phyloP scores from a whole-genome alignment of 2,113 vertebrate genomes.

The Oenanthe oenanthe region DNA sequence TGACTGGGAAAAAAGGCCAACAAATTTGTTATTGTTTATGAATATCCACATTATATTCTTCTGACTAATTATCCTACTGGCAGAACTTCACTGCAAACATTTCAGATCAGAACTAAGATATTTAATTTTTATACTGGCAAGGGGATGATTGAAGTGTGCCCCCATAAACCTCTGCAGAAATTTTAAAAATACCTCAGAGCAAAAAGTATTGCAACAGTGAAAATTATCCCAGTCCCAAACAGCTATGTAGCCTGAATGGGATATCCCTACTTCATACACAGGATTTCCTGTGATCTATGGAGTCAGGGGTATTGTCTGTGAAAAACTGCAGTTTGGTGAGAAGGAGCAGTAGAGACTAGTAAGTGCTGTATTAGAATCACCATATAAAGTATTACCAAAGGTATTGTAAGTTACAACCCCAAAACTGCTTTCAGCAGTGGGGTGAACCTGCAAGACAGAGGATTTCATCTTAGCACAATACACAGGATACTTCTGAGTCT shows the following conservation, averaged over 20 bases:
- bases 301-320: background rate
- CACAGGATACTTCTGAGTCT: background rate
- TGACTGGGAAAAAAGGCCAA: background rate
- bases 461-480: background rate
- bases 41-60: background rate
- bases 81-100: background rate
- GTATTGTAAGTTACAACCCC: background rate
- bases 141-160: background rate
- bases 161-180: background rate
- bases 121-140: background rate
- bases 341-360: background rate
- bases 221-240: background rate
- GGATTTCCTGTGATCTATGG: background rate
- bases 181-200: background rate
- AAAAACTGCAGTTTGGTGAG: background rate
- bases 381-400: background rate
- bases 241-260: background rate
- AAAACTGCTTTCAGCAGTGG: background rate
- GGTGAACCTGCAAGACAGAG: background rate
- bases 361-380: background rate
- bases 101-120: background rate
- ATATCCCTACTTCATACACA: background rate
- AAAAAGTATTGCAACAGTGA: background rate
- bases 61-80: background rate
- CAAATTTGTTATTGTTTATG: background rate